Conservation (phyloP, 2,113 vertebrate species). For the Bettongia penicillata region DNA sequence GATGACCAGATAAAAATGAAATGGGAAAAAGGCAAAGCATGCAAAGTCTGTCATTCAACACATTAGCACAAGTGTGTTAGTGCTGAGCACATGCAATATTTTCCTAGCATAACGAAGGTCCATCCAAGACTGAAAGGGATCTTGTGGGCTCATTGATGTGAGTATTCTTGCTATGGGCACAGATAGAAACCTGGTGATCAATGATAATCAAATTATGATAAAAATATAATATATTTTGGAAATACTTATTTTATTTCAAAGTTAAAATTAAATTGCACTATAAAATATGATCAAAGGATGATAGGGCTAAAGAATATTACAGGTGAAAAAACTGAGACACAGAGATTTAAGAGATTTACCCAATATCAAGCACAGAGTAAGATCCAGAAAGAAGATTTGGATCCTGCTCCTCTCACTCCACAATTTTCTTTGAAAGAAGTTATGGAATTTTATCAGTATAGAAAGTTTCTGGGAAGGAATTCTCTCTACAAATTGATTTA, state of each 20-base stretch:
- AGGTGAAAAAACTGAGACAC: not conserved
- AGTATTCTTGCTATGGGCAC: not conserved
- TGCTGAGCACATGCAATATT: not conserved
- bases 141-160: not conserved
- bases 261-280: not conserved
- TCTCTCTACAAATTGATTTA: not conserved
- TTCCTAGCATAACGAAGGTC: not conserved
- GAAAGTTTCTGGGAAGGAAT: not conserved
- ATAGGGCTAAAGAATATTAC: not conserved
- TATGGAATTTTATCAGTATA: not conserved
- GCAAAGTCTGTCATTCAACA: not conserved
- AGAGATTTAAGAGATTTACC: not conserved
- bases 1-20: not conserved
- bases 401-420: not conserved
- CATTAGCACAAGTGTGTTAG: not conserved
- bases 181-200: not conserved
- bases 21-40: conserved; percentile 1
- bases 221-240: not conserved
- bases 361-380: not conserved
- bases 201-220: not conserved
- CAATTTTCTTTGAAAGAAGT: not conserved
- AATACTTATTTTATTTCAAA: not conserved
- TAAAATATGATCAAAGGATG: not conserved
- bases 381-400: not conserved
- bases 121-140: not conserved